Percentiles rank a stretch among this genome's conserved stretches.
phyloP scores from a whole-genome alignment of 23 tunicate genomes.

The Pegea sp. region DNA sequence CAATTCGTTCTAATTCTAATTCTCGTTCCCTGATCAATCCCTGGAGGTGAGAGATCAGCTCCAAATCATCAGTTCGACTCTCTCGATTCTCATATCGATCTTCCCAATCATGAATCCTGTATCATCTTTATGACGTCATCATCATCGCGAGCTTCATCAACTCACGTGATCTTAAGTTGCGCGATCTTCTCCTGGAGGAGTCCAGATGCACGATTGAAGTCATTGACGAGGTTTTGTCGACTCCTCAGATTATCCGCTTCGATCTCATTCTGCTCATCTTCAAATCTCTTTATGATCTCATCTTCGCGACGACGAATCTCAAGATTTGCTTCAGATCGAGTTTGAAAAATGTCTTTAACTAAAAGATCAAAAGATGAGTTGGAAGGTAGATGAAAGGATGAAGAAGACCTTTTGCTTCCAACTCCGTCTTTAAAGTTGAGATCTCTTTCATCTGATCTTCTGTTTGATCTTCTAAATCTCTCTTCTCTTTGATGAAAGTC shows the following conservation, averaged over 20 bases:
- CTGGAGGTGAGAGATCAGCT: constrained; percentile 59
- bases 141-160: too few species aligned
- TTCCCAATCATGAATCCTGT: constrained; percentile 48
- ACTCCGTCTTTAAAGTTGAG: constrained; percentile 1
- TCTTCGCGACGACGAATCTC: constrained; percentile 65
- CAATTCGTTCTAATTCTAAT: constrained; percentile 30
- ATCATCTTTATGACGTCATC: too few species aligned
- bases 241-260: constrained; percentile 86
- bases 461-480: too few species aligned
- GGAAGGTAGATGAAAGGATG: too few species aligned
- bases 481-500: too few species aligned
- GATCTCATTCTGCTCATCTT: constrained; percentile 32
- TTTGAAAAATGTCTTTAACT: constrained; percentile 68
- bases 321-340: constrained; percentile 60
- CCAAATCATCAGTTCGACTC: constrained; percentile 75
- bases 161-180: constrained; percentile 56
- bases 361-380: too few species aligned
- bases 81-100: constrained; percentile 58
- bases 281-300: constrained; percentile 39
- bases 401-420: background rate
- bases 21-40: constrained; percentile 37
- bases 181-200: constrained; percentile 61
- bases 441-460: too few species aligned
- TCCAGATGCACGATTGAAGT: constrained; percentile 71
- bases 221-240: constrained; percentile 65